These are phyloP conservation scores for Julus scandinavius DNA, from an alignment of 2,888 invertebrate genomes.

Conservation along the genomic window DNA sequence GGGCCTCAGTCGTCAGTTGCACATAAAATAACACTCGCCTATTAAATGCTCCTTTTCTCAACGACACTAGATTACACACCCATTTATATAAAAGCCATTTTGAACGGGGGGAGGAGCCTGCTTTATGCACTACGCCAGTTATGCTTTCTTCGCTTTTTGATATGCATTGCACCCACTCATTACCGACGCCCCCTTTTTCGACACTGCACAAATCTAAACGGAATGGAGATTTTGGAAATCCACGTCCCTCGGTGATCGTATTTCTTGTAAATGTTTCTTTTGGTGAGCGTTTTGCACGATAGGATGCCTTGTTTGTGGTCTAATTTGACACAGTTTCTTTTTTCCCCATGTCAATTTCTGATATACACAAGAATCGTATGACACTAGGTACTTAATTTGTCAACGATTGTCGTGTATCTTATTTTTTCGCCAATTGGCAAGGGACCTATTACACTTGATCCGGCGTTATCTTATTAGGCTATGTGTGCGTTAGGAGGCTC, in stretches of 20 bases:
- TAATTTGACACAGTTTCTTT: not conserved
- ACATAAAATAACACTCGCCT: conserved; percentile 51
- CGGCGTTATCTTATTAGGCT: too few relatives aligned
- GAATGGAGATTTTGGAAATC: conserved; percentile 4
- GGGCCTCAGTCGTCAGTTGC: conserved; percentile 24
- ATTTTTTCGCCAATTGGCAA: not conserved
- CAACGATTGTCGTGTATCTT: conserved; percentile 28
- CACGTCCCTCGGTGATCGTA: not conserved
- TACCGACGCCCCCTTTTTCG: not conserved
- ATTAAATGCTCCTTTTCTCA: conserved; percentile 46
- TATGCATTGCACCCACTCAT: not conserved
- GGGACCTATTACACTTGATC: too few relatives aligned
- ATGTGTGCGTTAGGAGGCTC: too few relatives aligned
- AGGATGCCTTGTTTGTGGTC: conserved; percentile 28
- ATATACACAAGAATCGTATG: not conserved
- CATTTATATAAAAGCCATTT: conserved; percentile 44
- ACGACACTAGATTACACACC: conserved; percentile 48
- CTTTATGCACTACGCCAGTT: conserved; percentile 39
- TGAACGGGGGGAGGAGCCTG: conserved; percentile 31
- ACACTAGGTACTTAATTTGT: not conserved
- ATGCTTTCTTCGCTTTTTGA: conserved; percentile 13
- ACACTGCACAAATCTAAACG: not conserved
- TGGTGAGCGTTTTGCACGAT: not conserved
- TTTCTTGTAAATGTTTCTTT: conserved; percentile 35
- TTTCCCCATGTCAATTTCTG: not conserved